Base-by-base conservation (phyloP, 37 sponge, comb jelly and placozoan species). In the Ianthella basta region DNA sequence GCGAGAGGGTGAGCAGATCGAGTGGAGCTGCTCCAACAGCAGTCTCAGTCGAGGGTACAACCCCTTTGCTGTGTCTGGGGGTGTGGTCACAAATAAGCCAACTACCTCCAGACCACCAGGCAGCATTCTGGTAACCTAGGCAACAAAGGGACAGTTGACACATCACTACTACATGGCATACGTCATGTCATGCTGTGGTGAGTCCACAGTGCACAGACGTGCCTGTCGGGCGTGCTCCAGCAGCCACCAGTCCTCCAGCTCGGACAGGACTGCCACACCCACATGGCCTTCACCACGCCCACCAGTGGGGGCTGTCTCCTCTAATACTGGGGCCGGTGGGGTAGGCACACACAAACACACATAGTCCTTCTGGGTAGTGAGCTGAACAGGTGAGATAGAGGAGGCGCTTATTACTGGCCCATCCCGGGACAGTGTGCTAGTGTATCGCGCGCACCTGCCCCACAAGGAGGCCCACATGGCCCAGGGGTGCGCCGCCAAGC, bases 91-190 rank as follows among this genome's bases (percentile, higher is more conserved):
- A 75, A 25, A 75, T 15, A 75, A 36, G 1, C 78, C 78, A 75
- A 75, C 54, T 5, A 75, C 78, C 18, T 75, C 78, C 44, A 75
- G 78, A 36, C 78, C 78, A 53, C 78, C 78, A 41, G 78, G 78
- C 33, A 75, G 54, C 15, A 50, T 50, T 41, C 78, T 30, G 16
- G 39, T 36, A 20, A 75, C 78, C 78, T 75, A 41, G 18, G 12
- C 37, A 75, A 16, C 33, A 70, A 33, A 34, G 15, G 37, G 35
- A 70, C n/a, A 70, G 36, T 19, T n/a, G n/a, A n/a, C n/a, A 70
- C 12, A 16, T 33, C 4, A 35, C 32, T 19, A 66, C n/a, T n/a
- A n/a, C n/a, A n/a, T n/a, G n/a, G n/a, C n/a, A n/a, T n/a, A n/a
- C n/a, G n/a, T n/a, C n/a, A n/a, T n/a, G n/a, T n/a, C n/a, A n/a